phyloP scores from a whole-genome alignment of 2,888 invertebrate genomes.

The Elysia crispata region DNA sequence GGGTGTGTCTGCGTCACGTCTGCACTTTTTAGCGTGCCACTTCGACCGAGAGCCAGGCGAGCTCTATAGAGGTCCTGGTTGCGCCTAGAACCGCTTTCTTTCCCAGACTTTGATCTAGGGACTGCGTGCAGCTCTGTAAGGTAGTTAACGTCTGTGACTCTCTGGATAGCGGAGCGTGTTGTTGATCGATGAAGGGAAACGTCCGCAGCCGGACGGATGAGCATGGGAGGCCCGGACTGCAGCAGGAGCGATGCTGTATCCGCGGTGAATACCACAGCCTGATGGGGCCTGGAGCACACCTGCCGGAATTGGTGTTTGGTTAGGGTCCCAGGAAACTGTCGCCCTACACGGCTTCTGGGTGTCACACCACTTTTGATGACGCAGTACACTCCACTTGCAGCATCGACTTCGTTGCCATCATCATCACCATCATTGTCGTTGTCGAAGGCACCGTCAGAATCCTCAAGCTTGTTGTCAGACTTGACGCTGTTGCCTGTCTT shows the following conservation, averaged over 20 bases:
- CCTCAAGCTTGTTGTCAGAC: no score
- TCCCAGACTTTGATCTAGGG: not conserved
- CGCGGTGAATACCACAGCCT: conserved; percentile 18
- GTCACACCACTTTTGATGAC: conserved; percentile 21
- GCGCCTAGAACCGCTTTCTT: not conserved
- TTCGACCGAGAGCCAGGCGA: not conserved
- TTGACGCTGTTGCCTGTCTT: no score
- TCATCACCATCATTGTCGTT: no score
- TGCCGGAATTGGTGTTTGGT: not conserved
- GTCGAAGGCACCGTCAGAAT: no score
- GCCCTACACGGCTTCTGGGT: not conserved
- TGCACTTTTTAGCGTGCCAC: no score
- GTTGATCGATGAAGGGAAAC: not conserved
- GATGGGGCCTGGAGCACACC: not conserved
- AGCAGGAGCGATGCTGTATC: conserved; percentile 31
- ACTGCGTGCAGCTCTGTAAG: not conserved
- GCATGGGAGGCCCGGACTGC: conserved; percentile 21
- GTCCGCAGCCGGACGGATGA: conserved; percentile 5
- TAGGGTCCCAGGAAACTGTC: no score
- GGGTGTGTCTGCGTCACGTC: not conserved
- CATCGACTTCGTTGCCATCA: no score
- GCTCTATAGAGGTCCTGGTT: no score
- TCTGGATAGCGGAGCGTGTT: conserved; percentile 3
- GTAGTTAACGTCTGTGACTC: conserved; percentile 9
- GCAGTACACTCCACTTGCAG: not conserved